Percentiles rank a stretch among this genome's conserved stretches.
These are phyloP conservation scores for Tragopan temminckii DNA, from an alignment of 2,797 vertebrate genomes.

Conservation along the genomic window DNA sequence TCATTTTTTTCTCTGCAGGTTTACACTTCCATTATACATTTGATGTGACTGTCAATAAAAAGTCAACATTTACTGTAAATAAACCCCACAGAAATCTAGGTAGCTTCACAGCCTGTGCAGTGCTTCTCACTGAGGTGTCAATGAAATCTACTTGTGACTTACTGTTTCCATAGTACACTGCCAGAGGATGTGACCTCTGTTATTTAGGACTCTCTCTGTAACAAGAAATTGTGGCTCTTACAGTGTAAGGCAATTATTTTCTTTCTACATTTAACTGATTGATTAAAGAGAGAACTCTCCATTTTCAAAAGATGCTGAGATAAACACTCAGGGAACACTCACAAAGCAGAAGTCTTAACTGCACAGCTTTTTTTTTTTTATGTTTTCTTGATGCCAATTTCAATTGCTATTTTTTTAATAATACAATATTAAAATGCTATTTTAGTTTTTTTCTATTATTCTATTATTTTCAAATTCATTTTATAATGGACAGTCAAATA, in stretches of 20 bases:
- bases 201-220: neutral
- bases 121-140: conserved; percentile 27
- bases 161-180: neutral
- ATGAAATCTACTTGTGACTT: conserved; percentile 31
- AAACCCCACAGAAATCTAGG: conserved; percentile 26
- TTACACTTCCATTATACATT: conserved; percentile 14
- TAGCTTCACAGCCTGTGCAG: neutral
- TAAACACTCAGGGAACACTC: neutral
- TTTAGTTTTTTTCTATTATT: accelerated
- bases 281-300: neutral
- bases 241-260: conserved; percentile 6
- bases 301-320: neutral
- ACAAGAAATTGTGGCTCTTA: neutral
- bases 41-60: conserved; percentile 30
- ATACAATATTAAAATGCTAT: accelerated
- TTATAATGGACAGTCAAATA: neutral
- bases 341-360: neutral
- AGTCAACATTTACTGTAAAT: neutral
- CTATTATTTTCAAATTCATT: neutral
- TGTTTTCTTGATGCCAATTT: neutral
- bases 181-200: neutral
- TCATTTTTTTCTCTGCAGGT: neutral
- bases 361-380: neutral
- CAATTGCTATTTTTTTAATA: neutral
- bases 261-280: neutral